phyloP scores from a whole-genome alignment of 2,888 invertebrate genomes.

The Trileptium ribeirensis region DNA sequence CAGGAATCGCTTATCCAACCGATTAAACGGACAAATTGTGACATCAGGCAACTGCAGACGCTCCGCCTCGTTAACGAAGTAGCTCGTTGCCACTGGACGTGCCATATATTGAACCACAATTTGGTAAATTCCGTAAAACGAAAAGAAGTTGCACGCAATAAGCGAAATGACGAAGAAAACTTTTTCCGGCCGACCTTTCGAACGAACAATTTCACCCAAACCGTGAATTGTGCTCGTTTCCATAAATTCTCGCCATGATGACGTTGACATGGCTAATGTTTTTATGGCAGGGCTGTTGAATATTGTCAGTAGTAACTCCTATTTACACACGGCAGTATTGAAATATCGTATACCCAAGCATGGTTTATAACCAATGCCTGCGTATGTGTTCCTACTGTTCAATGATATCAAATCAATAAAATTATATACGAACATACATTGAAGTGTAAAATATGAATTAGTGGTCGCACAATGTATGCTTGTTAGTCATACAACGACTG shows the following conservation, averaged over 20 bases:
- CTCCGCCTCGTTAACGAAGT: neutral
- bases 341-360: no score
- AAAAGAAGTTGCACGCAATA: neutral
- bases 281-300: no score
- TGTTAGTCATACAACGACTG: no score
- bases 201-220: neutral
- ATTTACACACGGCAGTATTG: no score
- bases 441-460: no score
- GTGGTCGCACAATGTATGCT: no score
- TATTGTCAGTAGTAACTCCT: no score
- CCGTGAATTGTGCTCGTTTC: neutral
- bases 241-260: conserved; percentile 6
- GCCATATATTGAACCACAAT: neutral
- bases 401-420: no score
- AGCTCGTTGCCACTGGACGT: neutral
- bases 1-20: neutral
- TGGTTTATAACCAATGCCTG: no score
- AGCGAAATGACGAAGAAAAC: neutral
- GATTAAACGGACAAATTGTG: conserved; percentile 9
- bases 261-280: neutral
- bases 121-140: conserved; percentile 5
- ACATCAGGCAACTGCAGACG: neutral
- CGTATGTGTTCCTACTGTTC: no score
- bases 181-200: neutral
- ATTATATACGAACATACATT: no score